Evolutionary conservation across 2,797 vertebrate genomes (phyloP).

Genomic region (Anas bahamensis): DNA sequence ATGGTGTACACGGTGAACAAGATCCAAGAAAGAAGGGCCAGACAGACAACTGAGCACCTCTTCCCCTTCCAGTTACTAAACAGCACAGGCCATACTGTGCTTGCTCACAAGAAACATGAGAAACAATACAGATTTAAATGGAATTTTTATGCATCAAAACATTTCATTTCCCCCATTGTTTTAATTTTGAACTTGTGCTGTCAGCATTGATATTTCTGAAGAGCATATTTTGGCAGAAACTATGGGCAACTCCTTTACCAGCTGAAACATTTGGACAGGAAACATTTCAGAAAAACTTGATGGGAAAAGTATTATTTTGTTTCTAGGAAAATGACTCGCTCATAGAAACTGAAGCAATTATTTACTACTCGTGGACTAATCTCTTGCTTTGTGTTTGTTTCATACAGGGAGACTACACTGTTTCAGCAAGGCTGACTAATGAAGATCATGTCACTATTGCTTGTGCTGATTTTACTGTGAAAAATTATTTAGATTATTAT

Average conservation of each 20-base stretch:
- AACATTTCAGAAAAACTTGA: neutral
- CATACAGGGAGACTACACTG: constrained; percentile 70
- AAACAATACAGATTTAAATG: neutral
- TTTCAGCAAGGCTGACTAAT: constrained; percentile 67
- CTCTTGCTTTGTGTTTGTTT: neutral
- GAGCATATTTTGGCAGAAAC: constrained; percentile 13
- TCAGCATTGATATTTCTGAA: neutral
- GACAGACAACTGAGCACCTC: neutral
- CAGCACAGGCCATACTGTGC: neutral
- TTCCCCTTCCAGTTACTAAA: neutral
- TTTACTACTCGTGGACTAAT: neutral
- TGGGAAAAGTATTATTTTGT: neutral
- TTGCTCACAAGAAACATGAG: neutral
- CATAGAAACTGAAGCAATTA: neutral
- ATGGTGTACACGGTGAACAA: neutral
- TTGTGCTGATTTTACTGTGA: constrained; percentile 70
- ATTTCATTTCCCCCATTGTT: neutral
- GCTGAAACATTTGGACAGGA: neutral
- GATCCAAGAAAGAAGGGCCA: neutral
- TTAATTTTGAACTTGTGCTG: constrained; percentile 28
- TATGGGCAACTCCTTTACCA: neutral
- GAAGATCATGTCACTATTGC: constrained; percentile 37
- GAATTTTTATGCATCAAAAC: neutral
- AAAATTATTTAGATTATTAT: constrained; percentile 49
- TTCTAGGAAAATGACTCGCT: neutral